Base-by-base conservation (phyloP, 2,113 vertebrate species). In the Nothoprocta perdicaria region DNA sequence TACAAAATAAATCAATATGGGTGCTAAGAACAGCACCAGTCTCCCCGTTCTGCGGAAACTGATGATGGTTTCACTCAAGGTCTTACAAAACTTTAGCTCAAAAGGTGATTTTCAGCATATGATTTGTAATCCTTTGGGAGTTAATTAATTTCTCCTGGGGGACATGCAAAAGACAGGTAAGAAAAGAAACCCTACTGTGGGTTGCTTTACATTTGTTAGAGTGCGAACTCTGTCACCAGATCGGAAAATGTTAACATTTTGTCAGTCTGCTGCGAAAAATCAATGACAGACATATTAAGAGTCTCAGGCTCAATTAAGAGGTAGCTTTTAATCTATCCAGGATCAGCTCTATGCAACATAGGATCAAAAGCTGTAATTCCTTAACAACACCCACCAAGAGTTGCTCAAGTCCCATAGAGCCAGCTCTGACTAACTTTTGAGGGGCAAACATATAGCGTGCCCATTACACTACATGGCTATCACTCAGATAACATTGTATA, bases 1-100 rank as follows among this genome's bases (percentile, higher is more conserved):
- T 68, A 95, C 72, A 88, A 91, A 80, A 94, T 72, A 78, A 83
- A 92, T 83, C 72, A 93, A 75, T 85, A 92, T 8, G n/a, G 35
- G 76, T 83, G 31, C 60, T 78, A 78, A 58, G 57, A 89, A 75
- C 68, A 91, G 33, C 31, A 84, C 33, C 31, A 83, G 33, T 9
- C 62, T 83, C 58, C 26, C 18, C 68, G 29, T 68, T 61, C 40
- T 77, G 26, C 24, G 66, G 18, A 88, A 91, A 92, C 17, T 35
- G 66, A 84, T 29, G 29, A n/a, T 35, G 76, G 29, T 79, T 66
- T 53, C 43, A 43, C 43, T 72, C 43, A 45, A 53, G 15, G 10
- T 52, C 66, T 72, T 68, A 74, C 2, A 86, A 57, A 77, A 86
- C 12, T 72, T 66, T 31, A 57, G 2, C 13, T 6, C 80, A 27